Base-by-base conservation (phyloP, 2,797 vertebrate genomes). In the Chanos chanos region DNA sequence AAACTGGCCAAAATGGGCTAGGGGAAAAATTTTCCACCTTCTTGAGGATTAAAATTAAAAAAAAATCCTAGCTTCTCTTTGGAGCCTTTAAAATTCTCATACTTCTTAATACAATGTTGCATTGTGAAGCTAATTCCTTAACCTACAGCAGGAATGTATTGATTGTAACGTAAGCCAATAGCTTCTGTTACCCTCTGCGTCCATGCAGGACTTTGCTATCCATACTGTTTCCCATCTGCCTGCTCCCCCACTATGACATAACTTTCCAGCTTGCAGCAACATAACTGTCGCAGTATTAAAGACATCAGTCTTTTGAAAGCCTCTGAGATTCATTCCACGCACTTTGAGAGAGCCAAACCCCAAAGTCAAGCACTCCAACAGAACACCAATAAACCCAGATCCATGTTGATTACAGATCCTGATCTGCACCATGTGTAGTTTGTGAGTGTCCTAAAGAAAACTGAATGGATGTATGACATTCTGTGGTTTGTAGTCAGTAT, bases 401-500 rank as follows among this genome's bases (percentile, higher is more conserved):
- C 66, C 24, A 15, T 58, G 36, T 40, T 49, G 4, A 58, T 43
- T 68, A 37, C 15, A 58, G 13, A 33, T 49, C 18, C 28, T 65
- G 52, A 72, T 68, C 16, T 37, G 48, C 43, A 62, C 56, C 62
- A 65, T 56, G 64, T 44, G 7, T 63, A 71, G 74, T 58, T 67
- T 49, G 67, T 0, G 54, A 61, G 72, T 63, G 34, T 34, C 10
- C 19, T 60, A 57, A 72, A 61, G 52, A 24, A 48, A 47, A 55
- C 19, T 68, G 47, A 24, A 45, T 58, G 45, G 53, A 41, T 63
- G 39, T 70, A 45, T 66, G n/a, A 79, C 78, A 75, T 74, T 4
- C 3, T 36, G 49, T 58, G 7, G 66, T 73, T 64, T 61, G 57
- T 67, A 63, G 82, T 74, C 68, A 61, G 33, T 24, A 3, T 1